Percentiles rank a stretch among this genome's conserved stretches.
These are phyloP conservation scores for Aspidiotus destructor DNA, from an alignment of 2,888 invertebrate species.

Conservation along the genomic window DNA sequence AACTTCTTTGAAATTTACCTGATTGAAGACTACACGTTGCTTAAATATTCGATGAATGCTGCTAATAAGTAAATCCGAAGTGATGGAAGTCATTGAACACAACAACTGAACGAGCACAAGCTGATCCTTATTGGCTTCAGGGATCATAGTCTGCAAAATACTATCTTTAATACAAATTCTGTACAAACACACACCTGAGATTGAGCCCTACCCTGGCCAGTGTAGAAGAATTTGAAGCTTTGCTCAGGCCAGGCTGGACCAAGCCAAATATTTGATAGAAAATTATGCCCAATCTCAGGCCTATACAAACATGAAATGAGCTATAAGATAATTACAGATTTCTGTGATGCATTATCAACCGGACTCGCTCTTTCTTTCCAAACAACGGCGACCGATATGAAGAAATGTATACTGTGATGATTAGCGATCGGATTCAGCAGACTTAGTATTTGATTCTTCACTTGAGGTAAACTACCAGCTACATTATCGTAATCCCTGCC, in stretches of 20 bases:
- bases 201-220: too few species aligned
- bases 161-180: neutral
- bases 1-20: conserved; percentile 36
- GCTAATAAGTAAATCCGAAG: conserved; percentile 71
- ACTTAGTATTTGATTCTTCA: conserved; percentile 68
- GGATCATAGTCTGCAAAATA: conserved; percentile 37
- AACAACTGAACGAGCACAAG: conserved; percentile 67
- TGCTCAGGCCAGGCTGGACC: too few species aligned
- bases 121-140: conserved; percentile 59
- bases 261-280: too few species aligned
- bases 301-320: too few species aligned
- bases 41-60: conserved; percentile 72
- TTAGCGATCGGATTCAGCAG: conserved; percentile 74
- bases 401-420: conserved; percentile 68
- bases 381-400: conserved; percentile 73
- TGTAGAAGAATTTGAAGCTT: too few species aligned
- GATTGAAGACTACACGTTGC: conserved; percentile 54
- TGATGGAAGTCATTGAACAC: conserved; percentile 70
- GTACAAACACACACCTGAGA: too few species aligned
- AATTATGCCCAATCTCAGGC: too few species aligned
- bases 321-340: too few species aligned
- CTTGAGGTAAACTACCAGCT: conserved; percentile 54
- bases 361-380: conserved; percentile 63
- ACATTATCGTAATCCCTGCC: conserved; percentile 41
- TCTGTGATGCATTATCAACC: neutral